Evolutionary conservation across 1,140 invertebrate genomes (phyloP).

Genomic region (Orius insidiosus): DNA sequence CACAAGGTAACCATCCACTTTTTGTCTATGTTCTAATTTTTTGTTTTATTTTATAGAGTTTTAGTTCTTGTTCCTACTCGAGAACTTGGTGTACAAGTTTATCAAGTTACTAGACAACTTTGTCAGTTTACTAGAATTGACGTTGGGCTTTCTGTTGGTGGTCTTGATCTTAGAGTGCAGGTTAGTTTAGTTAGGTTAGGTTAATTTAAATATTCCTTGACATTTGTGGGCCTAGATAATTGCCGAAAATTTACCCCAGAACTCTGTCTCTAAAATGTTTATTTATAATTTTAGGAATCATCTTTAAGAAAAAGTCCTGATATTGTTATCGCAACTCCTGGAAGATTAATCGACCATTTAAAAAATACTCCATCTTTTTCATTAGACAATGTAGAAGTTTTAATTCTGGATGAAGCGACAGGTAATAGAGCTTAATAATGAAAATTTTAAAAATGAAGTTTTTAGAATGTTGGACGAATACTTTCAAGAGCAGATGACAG

Average conservation of each 20-base stretch:
- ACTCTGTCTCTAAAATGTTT: too few species aligned
- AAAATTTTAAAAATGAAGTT: conserved; percentile 18
- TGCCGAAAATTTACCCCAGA: too few species aligned
- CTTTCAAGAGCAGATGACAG: conserved; percentile 96
- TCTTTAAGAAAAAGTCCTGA: conserved; percentile 80
- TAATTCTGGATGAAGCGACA: conserved; percentile 89
- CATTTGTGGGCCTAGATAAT: too few species aligned
- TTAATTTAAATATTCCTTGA: conserved; percentile 20
- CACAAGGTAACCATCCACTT: too few species aligned
- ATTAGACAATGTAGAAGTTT: conserved; percentile 78
- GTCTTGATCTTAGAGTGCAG: conserved; percentile 84
- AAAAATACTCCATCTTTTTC: conserved; percentile 86
- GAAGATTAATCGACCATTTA: conserved; percentile 93
- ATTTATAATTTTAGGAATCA: conserved; percentile 41
- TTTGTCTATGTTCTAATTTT: too few species aligned
- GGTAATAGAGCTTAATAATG: conserved; percentile 28
- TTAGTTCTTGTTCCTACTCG: conserved; percentile 89
- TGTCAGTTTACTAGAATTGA: conserved; percentile 73
- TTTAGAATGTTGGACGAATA: conserved; percentile 92
- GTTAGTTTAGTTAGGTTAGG: conserved; percentile 38
- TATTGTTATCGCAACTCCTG: conserved; percentile 95
- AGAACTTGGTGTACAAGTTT: conserved; percentile 90
- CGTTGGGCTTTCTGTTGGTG: conserved; percentile 72
- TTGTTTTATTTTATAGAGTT: conserved; percentile 36
- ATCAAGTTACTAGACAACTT: conserved; percentile 81